phyloP scores from a whole-genome alignment of 2,888 invertebrate genomes.

The Stenchaetothrips biformis region DNA sequence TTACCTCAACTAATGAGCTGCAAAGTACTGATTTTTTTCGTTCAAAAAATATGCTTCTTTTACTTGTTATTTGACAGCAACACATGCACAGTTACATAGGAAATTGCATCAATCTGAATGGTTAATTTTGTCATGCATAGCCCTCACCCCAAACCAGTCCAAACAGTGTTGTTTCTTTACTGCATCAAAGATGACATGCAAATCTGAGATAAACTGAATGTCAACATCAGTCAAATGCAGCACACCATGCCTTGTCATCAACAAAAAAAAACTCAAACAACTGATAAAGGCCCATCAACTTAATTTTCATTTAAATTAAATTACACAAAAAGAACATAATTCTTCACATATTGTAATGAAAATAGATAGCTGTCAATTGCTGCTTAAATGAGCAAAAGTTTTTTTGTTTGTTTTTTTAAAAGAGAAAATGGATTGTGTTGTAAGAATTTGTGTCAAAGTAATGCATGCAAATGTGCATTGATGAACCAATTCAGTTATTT shows the following conservation, averaged over 20 bases:
- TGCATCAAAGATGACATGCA: not conserved
- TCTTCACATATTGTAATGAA: not conserved
- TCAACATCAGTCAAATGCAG: not conserved
- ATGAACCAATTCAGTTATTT: too few relatives aligned
- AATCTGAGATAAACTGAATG: not conserved
- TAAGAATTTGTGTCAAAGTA: too few relatives aligned
- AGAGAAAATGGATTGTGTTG: not conserved
- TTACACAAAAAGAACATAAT: not conserved
- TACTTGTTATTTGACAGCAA: too few relatives aligned
- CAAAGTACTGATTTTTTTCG: too few relatives aligned
- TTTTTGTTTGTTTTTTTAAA: not conserved
- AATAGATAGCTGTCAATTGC: slow-evolving; percentile 16
- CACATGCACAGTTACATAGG: not conserved
- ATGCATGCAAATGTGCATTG: too few relatives aligned
- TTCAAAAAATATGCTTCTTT: too few relatives aligned
- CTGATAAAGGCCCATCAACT: not conserved
- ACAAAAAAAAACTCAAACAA: not conserved
- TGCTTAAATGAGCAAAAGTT: slow-evolving; percentile 14
- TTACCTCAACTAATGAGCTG: too few relatives aligned
- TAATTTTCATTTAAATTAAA: not conserved
- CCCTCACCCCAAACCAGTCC: not conserved
- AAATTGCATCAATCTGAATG: not conserved
- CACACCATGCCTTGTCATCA: slow-evolving; percentile 3
- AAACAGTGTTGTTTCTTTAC: not conserved
- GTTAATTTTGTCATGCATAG: not conserved